Conservation (phyloP, 2,113 vertebrate genomes). For the Blennius ocellaris region DNA sequence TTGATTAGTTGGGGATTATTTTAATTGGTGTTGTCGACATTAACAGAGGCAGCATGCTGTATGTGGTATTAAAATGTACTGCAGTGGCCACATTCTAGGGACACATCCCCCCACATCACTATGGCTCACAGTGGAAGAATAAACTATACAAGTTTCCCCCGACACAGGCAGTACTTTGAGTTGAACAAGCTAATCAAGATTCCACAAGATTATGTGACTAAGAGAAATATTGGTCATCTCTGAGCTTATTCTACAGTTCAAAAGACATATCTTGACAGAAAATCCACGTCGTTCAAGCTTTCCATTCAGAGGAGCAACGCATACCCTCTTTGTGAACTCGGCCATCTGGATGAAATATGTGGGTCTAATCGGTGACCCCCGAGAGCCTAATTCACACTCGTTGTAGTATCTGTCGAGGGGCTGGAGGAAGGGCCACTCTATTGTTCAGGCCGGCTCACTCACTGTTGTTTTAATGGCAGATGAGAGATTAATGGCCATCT, state of each 20-base stretch:
- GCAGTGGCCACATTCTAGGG: neutral
- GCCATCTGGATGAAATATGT: conserved; percentile 65
- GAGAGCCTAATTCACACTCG: conserved; percentile 73
- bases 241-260: neutral
- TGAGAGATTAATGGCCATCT: conserved; percentile 75
- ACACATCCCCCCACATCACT: neutral
- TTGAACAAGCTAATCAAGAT: neutral
- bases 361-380: conserved; percentile 76
- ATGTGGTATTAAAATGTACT: neutral
- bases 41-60: neutral
- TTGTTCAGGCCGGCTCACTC: conserved; percentile 63
- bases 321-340: conserved; percentile 75
- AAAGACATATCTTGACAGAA: neutral
- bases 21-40: neutral
- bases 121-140: neutral
- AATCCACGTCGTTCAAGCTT: conserved; percentile 8
- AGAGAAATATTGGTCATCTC: too few relatives aligned
- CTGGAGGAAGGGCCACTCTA: conserved; percentile 51
- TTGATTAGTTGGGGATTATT: neutral
- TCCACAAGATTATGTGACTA: too few relatives aligned
- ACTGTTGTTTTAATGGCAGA: conserved; percentile 75
- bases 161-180: neutral
- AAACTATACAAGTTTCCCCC: neutral
- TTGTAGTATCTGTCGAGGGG: conserved; percentile 53
- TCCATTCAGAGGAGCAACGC: conserved; percentile 17